These are phyloP conservation scores for Elysia crispata DNA, from an alignment of 2,888 invertebrate genomes.

Conservation along the genomic window DNA sequence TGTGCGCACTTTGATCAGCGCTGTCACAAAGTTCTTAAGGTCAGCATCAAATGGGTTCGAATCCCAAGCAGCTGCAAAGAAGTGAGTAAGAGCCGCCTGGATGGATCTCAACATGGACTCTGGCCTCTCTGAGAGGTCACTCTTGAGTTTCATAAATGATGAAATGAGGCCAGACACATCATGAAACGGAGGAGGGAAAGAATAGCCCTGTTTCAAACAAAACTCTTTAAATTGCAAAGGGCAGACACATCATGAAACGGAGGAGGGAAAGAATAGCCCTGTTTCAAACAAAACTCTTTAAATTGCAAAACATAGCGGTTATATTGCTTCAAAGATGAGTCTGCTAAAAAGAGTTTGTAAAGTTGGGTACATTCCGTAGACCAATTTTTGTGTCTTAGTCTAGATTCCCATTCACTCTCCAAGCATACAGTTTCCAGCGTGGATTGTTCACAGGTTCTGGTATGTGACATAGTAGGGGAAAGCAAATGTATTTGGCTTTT, in stretches of 20 bases:
- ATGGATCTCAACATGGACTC: slow-evolving; percentile 1
- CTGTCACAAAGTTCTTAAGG: background rate
- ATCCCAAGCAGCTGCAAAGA: background rate
- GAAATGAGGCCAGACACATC: background rate
- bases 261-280: too few species aligned
- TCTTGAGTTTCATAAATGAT: background rate
- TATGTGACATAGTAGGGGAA: background rate
- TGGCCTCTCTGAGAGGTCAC: slow-evolving; percentile 4
- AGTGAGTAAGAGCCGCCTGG: slow-evolving; percentile 4
- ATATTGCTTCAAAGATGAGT: slow-evolving; percentile 4
- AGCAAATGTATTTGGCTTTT: background rate
- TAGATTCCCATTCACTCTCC: too few species aligned
- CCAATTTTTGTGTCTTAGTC: too few species aligned
- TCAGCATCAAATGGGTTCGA: too few species aligned
- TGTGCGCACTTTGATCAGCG: slow-evolving; percentile 18
- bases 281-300: too few species aligned
- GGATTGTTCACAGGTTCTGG: too few species aligned
- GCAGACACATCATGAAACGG: too few species aligned
- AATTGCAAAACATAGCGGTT: background rate
- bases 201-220: background rate
- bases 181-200: background rate
- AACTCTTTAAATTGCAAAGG: too few species aligned
- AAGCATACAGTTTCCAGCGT: too few species aligned
- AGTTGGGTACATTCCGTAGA: too few species aligned
- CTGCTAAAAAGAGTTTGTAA: background rate